Percentiles rank a stretch among this genome's conserved stretches.
Conservation (phyloP, 2,113 vertebrate species). For the Monopterus albus region DNA sequence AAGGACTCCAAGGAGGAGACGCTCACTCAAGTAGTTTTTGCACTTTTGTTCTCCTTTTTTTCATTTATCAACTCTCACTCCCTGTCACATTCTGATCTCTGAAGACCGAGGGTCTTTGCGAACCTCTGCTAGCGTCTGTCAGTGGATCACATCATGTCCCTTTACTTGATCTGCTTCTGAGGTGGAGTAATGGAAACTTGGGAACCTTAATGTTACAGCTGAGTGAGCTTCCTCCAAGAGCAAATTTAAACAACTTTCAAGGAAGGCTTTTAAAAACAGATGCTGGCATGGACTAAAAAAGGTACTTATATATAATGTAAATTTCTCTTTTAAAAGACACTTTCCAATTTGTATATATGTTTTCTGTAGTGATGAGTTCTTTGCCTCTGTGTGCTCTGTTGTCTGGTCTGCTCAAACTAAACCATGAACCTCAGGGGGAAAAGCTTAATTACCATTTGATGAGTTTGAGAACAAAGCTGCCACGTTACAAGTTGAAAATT, state of each 20-base stretch:
- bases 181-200: conserved; percentile 64
- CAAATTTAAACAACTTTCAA: conserved; percentile 34
- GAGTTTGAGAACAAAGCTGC: conserved; percentile 69
- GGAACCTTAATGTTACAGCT: conserved; percentile 71
- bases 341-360: neutral
- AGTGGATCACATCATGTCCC: conserved; percentile 41
- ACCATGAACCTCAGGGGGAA: conserved; percentile 25
- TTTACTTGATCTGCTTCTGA: conserved; percentile 51
- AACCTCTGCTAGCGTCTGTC: conserved; percentile 58
- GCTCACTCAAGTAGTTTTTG: conserved; percentile 48
- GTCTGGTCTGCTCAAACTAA: conserved; percentile 33
- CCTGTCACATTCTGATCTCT: conserved; percentile 59
- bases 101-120: conserved; percentile 65
- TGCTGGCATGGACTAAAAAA: neutral
- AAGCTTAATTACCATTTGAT: conserved; percentile 72
- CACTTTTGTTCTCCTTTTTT: conserved; percentile 65
- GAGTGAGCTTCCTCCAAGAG: conserved; percentile 55
- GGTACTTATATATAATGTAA: neutral
- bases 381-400: conserved; percentile 9
- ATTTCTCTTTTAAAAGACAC: neutral
- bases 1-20: conserved; percentile 49
- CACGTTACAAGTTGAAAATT: conserved; percentile 68
- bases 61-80: conserved; percentile 61
- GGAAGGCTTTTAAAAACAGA: neutral
- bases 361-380: conserved; percentile 6